These are phyloP conservation scores for Pogoniulus pusillus DNA, from an alignment of 2,797 vertebrate genomes.

Conservation along the genomic window DNA sequence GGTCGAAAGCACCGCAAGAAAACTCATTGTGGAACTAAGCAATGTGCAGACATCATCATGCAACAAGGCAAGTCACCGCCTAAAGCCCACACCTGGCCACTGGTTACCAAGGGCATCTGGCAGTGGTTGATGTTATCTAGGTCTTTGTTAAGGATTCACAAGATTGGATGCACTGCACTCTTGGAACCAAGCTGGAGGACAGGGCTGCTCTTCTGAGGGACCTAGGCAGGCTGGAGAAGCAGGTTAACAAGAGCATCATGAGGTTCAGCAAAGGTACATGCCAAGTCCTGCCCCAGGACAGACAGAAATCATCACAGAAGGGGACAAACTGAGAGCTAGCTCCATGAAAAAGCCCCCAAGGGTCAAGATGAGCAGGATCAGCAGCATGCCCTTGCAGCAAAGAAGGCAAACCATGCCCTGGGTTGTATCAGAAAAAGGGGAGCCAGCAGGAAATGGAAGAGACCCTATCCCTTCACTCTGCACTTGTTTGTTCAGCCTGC, in stretches of 20 bases:
- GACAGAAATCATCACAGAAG: neutral
- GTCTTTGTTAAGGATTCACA: neutral
- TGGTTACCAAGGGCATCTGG: neutral
- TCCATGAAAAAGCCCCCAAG: neutral
- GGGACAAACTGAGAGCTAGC: neutral
- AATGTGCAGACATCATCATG: neutral
- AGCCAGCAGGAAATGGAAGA: too few species aligned
- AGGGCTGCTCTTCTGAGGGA: neutral
- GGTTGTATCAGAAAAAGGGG: neutral
- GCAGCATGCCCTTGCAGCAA: neutral
- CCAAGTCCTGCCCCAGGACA: neutral
- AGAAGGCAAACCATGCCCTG: neutral
- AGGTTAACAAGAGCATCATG: neutral
- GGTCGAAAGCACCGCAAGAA: neutral
- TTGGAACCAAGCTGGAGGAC: neutral
- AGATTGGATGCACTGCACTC: neutral
- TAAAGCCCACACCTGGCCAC: neutral
- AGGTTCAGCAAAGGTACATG: neutral
- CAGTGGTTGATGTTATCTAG: neutral
- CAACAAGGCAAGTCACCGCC: accelerated
- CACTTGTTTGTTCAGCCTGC: too few species aligned
- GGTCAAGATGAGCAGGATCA: neutral
- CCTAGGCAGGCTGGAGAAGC: neutral
- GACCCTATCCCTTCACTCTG: too few species aligned
- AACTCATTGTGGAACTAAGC: neutral